Conservation (phyloP, 2,888 invertebrate genomes). For the Pseudeuparius sepicola region DNA sequence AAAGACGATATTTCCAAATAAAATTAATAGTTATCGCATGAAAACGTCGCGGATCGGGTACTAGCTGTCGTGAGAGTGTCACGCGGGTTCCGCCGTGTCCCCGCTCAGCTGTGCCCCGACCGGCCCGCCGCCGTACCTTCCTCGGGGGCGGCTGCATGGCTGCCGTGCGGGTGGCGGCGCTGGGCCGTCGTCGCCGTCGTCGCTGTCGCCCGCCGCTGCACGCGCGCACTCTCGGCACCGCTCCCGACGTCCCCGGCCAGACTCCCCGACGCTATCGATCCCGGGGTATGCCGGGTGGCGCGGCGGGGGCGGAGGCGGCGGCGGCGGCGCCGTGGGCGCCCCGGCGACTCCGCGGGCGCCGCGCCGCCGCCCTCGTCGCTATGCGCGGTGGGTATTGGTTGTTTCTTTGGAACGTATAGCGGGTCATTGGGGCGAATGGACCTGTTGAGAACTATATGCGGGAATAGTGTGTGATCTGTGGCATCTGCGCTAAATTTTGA, state of each 20-base stretch:
- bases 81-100: constrained; percentile 7
- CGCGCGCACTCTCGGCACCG: constrained; percentile 6
- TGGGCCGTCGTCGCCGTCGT: constrained; percentile 11
- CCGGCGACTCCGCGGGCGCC: constrained; percentile 10
- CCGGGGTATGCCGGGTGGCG: constrained; percentile 4
- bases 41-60: constrained; percentile 4
- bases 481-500: too few species aligned
- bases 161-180: constrained; percentile 6
- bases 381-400: too few species aligned
- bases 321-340: constrained; percentile 10
- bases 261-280: constrained; percentile 24
- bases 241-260: too few species aligned
- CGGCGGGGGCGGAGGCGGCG: constrained; percentile 7
- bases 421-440: too few species aligned
- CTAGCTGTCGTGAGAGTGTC: constrained; percentile 6
- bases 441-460: too few species aligned
- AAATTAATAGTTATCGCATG: constrained; percentile 1
- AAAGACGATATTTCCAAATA: constrained; percentile 4
- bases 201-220: constrained; percentile 11
- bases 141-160: constrained; percentile 76
- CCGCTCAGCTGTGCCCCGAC: constrained; percentile 32
- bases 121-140: too few species aligned
- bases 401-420: too few species aligned
- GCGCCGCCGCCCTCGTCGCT: too few species aligned
- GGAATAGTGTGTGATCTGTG: too few species aligned